These are phyloP conservation scores for Eurosta solidaginis DNA, from an alignment of 1,140 invertebrate species.

Conservation along the genomic window DNA sequence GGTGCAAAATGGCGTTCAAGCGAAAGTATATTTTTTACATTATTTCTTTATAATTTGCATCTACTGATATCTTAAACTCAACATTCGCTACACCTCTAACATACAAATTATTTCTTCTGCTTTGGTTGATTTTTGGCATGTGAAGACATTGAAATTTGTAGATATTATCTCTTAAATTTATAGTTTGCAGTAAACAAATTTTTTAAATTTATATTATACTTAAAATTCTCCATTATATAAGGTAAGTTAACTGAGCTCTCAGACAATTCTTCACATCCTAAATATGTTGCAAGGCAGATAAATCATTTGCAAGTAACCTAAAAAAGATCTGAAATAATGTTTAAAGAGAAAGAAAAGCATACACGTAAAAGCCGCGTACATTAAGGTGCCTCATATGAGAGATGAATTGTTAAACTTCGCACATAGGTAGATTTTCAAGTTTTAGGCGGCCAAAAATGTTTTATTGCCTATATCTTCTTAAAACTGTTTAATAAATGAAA, in stretches of 20 bases:
- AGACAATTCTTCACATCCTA: background rate
- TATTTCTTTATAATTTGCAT: too few relatives aligned
- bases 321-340: background rate
- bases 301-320: background rate
- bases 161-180: conserved; percentile 30
- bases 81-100: background rate
- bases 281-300: background rate
- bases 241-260: background rate
- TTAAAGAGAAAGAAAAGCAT: background rate
- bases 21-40: too few relatives aligned
- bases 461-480: too few relatives aligned
- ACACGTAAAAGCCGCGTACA: too few relatives aligned
- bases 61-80: too few relatives aligned
- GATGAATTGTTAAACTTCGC: too few relatives aligned
- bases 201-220: conserved; percentile 14
- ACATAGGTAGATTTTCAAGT: too few relatives aligned
- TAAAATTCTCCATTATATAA: background rate
- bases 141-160: conserved; percentile 6
- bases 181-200: conserved; percentile 7
- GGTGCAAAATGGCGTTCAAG: too few relatives aligned
- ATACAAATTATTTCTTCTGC: background rate
- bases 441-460: too few relatives aligned
- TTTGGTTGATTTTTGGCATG: background rate
- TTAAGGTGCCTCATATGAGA: too few relatives aligned
- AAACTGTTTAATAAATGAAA: too few relatives aligned